Evolutionary conservation across 2,888 invertebrate genomes (phyloP).

Genomic region (Limenitis camilla): DNA sequence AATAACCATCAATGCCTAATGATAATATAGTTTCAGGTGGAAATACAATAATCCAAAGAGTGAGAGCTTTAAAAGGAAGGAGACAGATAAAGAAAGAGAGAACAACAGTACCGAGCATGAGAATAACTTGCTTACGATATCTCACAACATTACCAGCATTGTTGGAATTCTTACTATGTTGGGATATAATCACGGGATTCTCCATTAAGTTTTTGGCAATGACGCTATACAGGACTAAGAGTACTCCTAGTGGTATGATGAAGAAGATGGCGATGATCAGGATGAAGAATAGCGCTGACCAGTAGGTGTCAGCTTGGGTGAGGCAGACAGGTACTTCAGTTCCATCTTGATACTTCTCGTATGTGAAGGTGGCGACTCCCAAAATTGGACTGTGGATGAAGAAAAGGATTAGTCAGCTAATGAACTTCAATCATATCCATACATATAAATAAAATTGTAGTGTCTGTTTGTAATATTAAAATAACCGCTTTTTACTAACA

Average conservation of each 20-base stretch:
- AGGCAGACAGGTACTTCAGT: slow-evolving; percentile 83
- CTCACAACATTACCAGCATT: slow-evolving; percentile 76
- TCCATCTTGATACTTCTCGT: slow-evolving; percentile 82
- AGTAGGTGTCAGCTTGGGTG: slow-evolving; percentile 84
- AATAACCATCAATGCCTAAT: slow-evolving; percentile 87
- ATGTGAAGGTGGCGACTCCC: slow-evolving; percentile 83
- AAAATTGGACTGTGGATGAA: slow-evolving; percentile 84
- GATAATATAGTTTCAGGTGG: slow-evolving; percentile 79
- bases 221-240: slow-evolving; percentile 87
- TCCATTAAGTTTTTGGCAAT: slow-evolving; percentile 91
- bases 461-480: too few relatives aligned
- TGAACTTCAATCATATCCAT: too few relatives aligned
- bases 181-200: slow-evolving; percentile 81
- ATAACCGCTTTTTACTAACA: too few relatives aligned
- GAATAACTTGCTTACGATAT: slow-evolving; percentile 86
- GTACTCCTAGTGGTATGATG: slow-evolving; percentile 85
- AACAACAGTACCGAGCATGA: slow-evolving; percentile 93
- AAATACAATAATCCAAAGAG: slow-evolving; percentile 88
- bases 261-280: slow-evolving; percentile 88
- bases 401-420: slow-evolving; percentile 13
- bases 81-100: slow-evolving; percentile 92
- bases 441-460: too few relatives aligned
- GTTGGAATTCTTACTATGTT: slow-evolving; percentile 67
- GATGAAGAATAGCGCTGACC: slow-evolving; percentile 87
- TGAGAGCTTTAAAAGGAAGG: slow-evolving; percentile 90